Evolutionary conservation across 1,140 invertebrate genomes (phyloP).

Genomic region (Oscheius sp.): DNA sequence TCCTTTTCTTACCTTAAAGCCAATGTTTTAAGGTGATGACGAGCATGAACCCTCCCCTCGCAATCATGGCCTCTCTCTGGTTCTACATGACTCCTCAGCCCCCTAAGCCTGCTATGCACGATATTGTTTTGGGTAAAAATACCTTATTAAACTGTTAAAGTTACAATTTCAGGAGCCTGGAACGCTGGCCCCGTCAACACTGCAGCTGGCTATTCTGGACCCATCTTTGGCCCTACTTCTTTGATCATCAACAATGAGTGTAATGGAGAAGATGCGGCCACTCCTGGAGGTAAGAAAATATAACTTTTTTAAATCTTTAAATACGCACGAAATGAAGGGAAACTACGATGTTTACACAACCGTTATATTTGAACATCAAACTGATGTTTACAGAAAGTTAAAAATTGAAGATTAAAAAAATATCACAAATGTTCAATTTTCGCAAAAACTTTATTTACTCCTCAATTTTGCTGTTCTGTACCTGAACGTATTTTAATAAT

Average conservation of each 20-base stretch:
- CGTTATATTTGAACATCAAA: no score
- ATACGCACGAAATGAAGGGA: no score
- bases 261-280: conserved; percentile 48
- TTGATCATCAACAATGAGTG: conserved; percentile 60
- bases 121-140: conserved; percentile 54
- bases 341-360: no score
- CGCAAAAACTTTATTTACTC: no score
- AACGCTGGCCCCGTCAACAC: conserved; percentile 49
- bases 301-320: no score
- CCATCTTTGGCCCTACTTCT: conserved; percentile 58
- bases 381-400: no score
- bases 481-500: no score
- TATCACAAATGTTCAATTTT: no score
- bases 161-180: conserved; percentile 48
- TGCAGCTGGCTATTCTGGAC: conserved; percentile 49
- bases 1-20: no score
- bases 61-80: conserved; percentile 57
- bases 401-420: no score
- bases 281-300: conserved; percentile 46
- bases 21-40: conserved; percentile 45
- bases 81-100: conserved; percentile 60
- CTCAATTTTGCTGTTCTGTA: no score
- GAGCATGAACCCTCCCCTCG: conserved; percentile 57
- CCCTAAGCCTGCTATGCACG: conserved; percentile 60
- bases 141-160: not conserved